Evolutionary conservation across 2,888 invertebrate species (phyloP).

Genomic region (Boloria selene): DNA sequence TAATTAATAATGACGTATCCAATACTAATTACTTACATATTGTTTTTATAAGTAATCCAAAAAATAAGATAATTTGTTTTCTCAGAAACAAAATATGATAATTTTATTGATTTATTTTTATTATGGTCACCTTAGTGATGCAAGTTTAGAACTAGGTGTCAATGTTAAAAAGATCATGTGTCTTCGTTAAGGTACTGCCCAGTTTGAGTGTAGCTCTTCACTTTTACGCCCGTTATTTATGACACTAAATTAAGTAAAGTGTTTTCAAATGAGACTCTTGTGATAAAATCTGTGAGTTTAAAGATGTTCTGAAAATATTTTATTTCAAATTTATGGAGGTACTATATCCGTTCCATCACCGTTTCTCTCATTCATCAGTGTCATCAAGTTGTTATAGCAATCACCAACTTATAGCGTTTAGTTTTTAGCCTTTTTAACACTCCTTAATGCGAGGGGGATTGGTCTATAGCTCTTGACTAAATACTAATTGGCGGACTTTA

Average conservation of each 20-base stretch:
- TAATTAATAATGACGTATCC: too few species aligned
- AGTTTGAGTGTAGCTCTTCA: constrained; percentile 27
- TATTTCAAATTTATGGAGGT: not conserved
- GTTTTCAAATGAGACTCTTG: constrained; percentile 21
- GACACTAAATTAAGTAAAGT: constrained; percentile 22
- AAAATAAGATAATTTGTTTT: too few species aligned
- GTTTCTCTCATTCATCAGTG: too few species aligned
- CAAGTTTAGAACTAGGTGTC: constrained; percentile 37
- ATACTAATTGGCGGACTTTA: too few species aligned
- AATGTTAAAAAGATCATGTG: constrained; percentile 32
- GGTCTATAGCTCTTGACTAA: too few species aligned
- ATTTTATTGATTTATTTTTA: not conserved
- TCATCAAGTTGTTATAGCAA: too few species aligned
- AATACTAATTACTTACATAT: too few species aligned
- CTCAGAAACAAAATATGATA: too few species aligned
- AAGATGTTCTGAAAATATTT: not conserved
- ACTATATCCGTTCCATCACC: not conserved
- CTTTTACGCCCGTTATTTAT: constrained; percentile 29
- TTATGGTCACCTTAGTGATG: not conserved
- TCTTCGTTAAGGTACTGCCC: constrained; percentile 36
- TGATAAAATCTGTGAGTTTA: not conserved
- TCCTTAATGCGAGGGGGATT: too few species aligned
- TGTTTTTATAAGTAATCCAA: too few species aligned
- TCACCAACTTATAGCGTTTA: too few species aligned
- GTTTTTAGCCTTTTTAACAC: too few species aligned